phyloP scores from a whole-genome alignment of 1,140 invertebrate species.

The Portunus trituberculatus region DNA sequence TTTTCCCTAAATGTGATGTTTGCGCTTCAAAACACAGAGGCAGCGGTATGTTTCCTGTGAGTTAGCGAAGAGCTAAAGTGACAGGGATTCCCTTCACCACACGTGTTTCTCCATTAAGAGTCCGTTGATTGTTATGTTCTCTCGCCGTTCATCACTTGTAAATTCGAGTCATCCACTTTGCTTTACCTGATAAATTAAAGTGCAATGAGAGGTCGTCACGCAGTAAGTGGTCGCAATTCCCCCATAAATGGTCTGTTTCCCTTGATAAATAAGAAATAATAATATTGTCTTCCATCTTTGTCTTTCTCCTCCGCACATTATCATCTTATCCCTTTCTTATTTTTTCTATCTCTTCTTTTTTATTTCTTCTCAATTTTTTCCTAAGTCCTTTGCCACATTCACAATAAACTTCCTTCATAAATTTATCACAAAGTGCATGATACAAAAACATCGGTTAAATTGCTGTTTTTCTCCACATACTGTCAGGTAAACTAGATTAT shows the following conservation, averaged over 20 bases:
- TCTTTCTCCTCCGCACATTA: neutral
- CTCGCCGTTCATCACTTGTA: neutral
- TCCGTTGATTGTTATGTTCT: neutral
- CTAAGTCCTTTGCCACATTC: no score
- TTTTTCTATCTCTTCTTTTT: no score
- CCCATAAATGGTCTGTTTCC: neutral
- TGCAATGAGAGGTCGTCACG: neutral
- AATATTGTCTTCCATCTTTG: neutral
- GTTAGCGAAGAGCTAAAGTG: neutral
- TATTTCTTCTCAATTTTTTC: no score
- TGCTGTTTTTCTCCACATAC: no score
- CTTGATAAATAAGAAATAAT: neutral
- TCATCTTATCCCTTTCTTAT: neutral
- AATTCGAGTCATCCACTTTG: neutral
- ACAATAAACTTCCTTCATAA: no score
- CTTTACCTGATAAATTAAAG: neutral
- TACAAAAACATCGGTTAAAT: no score
- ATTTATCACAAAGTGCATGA: no score
- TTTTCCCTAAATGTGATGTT: slow-evolving; percentile 12
- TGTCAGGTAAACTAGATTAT: neutral
- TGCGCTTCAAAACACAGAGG: neutral
- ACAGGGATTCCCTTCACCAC: neutral
- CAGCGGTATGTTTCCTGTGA: neutral
- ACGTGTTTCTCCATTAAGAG: neutral
- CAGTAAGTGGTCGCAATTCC: neutral